Conservation (phyloP, 2,113 vertebrate genomes). For the Aegotheles bennettii region DNA sequence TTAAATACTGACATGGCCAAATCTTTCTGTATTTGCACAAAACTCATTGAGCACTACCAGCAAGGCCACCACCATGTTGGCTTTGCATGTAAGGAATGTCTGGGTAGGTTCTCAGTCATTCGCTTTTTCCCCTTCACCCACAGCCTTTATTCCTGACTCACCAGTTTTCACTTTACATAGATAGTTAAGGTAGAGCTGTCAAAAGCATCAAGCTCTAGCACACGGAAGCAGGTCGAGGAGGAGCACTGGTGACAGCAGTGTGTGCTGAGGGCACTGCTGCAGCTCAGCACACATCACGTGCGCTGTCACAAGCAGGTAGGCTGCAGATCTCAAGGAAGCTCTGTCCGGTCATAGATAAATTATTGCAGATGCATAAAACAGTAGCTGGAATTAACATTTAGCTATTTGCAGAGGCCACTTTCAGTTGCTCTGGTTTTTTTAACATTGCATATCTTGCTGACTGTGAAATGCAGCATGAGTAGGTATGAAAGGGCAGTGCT, state of each 20-base stretch:
- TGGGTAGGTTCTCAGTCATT: neutral
- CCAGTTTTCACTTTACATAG: neutral
- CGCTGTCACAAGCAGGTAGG: neutral
- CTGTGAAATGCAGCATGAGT: neutral
- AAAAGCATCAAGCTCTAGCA: neutral
- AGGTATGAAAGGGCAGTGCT: neutral
- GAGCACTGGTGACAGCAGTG: accelerated
- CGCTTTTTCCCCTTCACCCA: neutral
- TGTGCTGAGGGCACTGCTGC: accelerated
- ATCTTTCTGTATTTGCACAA: neutral
- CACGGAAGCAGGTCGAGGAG: neutral
- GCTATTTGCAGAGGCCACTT: neutral
- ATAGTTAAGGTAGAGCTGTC: neutral
- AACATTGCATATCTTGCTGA: accelerated
- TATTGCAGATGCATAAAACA: neutral
- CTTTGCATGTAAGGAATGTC: neutral
- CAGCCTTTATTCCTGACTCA: neutral
- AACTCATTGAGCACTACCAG: neutral
- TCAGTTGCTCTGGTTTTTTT: neutral
- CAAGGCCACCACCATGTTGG: neutral
- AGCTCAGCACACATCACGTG: accelerated
- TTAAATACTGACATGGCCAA: neutral
- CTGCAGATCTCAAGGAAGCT: neutral
- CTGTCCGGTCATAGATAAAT: neutral
- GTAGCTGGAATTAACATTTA: neutral